Conservation (phyloP, 1,140 invertebrate genomes). For the Euwallacea fornicatus region DNA sequence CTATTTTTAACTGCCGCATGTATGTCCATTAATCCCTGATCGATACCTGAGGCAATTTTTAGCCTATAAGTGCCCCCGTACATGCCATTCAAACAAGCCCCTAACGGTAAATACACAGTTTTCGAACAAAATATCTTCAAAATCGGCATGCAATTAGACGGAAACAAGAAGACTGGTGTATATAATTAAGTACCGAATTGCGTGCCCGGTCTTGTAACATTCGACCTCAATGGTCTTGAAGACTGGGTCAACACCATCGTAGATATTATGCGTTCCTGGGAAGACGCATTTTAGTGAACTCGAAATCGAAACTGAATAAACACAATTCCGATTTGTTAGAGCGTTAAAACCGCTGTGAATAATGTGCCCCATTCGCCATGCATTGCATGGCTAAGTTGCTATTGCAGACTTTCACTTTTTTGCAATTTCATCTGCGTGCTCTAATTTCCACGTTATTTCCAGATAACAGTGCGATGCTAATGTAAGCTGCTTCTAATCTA, state of each 20-base stretch:
- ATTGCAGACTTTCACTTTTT: too few species aligned
- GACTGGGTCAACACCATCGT: neutral
- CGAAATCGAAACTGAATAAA: slow-evolving; percentile 14
- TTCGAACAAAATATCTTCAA: slow-evolving; percentile 37
- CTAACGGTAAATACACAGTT: neutral
- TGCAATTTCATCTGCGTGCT: too few species aligned
- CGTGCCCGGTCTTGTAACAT: slow-evolving; percentile 20
- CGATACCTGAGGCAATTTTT: too few species aligned
- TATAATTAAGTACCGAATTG: slow-evolving; percentile 43
- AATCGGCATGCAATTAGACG: slow-evolving; percentile 45
- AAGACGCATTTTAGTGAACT: neutral
- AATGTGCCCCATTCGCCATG: slow-evolving; percentile 1
- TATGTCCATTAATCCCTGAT: too few species aligned
- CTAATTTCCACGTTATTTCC: too few species aligned
- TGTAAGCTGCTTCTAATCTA: too few species aligned
- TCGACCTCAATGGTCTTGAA: too few species aligned
- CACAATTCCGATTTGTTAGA: slow-evolving; percentile 13
- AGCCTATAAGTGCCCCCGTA: too few species aligned
- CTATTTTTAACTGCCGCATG: too few species aligned
- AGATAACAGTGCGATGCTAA: too few species aligned
- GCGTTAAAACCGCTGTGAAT: neutral
- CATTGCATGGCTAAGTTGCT: neutral
- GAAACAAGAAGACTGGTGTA: slow-evolving; percentile 45
- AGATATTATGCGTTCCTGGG: neutral
- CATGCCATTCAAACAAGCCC: too few species aligned